Base-by-base conservation (phyloP, 1,140 invertebrate genomes). In the Bemisia tabaci region DNA sequence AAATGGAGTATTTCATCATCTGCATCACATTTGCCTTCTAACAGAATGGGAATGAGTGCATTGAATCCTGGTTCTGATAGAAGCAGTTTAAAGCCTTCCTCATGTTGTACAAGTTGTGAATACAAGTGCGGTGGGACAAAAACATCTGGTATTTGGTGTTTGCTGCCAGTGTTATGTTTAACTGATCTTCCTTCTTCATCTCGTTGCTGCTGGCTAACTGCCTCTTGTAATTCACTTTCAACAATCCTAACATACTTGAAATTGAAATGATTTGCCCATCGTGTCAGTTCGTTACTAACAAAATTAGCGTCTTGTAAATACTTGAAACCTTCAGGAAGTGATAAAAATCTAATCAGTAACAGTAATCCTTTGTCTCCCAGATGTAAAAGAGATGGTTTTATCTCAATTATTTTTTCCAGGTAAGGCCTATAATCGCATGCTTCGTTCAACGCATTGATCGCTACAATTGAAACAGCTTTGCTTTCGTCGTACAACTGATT, bases 361-460 rank as follows among this genome's bases (percentile, higher is more conserved):
- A 96, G 75, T 26, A 91, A 85, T 0, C 92, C 93, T 62, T 86
- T 84, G 75, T 96, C 92, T 0, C 92, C 92, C 0, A 93, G 78
- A 68, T 89, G 85, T 21, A 87, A 78, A 0, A 94, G 75, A n/a
- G 85, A 81, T 0, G 90, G 89, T 69, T 86, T 84, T 63, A 90
- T 75, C 61, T 82, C 81, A 66, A 93, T 84, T 33, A 97, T 77
- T 66, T 87, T 84, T 71, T 93, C 87, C 27, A 96, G 77, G 76
- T 89, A 93, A 60, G 79, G 77, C 85, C 86, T 83, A 66, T 94
- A 84, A 78, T 94, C 90, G 74, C 90, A 94, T 23, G 93, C 91
- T 82, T 97, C 95, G 73, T 95, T 90, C n/a, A 97, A 79, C 61
- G 89, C 87, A 67, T 86, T 84, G 21, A 95, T 75, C 1, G 95